Conservation (phyloP, 1,140 invertebrate species). For the Lysiphlebus fabarum region DNA sequence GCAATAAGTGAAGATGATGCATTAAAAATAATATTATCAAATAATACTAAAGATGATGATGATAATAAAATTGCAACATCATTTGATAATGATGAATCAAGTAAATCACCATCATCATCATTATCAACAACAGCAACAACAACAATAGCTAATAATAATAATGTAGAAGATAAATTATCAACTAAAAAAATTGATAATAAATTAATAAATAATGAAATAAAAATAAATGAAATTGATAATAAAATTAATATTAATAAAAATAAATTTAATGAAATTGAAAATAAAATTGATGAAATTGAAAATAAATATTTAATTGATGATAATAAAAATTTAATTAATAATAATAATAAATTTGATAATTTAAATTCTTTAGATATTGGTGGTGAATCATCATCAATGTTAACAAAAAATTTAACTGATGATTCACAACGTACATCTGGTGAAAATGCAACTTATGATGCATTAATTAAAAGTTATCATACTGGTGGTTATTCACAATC, state of each 20-base stretch:
- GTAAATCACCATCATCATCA: neutral
- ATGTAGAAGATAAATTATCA: neutral
- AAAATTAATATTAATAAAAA: neutral
- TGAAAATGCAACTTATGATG: conserved; percentile 54
- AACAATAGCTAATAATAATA: too few relatives aligned
- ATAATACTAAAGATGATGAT: conserved; percentile 22
- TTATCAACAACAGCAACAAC: neutral
- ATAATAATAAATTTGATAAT: conserved; percentile 63
- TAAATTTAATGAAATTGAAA: neutral
- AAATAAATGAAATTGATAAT: neutral
- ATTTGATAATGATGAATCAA: neutral
- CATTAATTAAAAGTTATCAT: conserved; percentile 59
- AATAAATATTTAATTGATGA: conserved; percentile 24
- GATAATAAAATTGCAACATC: neutral
- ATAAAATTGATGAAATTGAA: conserved; percentile 17
- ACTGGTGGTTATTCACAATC: conserved; percentile 54
- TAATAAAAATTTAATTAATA: conserved; percentile 66
- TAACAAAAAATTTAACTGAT: conserved; percentile 33
- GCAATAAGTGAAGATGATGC: conserved; percentile 60
- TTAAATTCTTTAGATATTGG: conserved; percentile 64
- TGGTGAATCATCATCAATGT: conserved; percentile 44
- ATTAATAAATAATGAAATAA: neutral
- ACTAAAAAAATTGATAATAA: too few relatives aligned
- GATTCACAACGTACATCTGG: conserved; percentile 36
- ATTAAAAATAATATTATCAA: conserved; percentile 62